Evolutionary conservation across 2,113 vertebrate genomes (phyloP), one percentile per base, ranked within the genome.

Genomic region (Nansenia antarctica): DNA sequence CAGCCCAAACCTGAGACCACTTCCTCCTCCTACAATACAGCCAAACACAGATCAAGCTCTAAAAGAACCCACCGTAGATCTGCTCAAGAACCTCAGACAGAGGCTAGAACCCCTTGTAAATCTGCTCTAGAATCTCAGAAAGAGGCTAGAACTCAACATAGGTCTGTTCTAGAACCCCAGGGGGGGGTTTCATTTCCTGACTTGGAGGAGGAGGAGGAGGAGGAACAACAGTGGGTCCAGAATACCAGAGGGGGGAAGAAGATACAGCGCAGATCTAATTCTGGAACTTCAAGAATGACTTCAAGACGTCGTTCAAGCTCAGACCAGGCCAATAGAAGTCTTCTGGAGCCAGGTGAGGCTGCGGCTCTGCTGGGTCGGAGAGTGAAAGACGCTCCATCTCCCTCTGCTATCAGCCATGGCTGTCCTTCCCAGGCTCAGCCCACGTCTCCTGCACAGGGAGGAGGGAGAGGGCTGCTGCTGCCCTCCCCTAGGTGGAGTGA

Each of bases 221-320:
- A n/a, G n/a, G n/a, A n/a, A n/a, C n/a, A n/a, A n/a, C n/a, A n/a
- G n/a, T n/a, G n/a, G 8, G 69, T 72, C 57, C 66, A 39, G 35
- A 35, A 47, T 67, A 68, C 84, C 67, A 89, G 77, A 73, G 73
- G 65, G 82, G 65, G 69, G 22, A 75, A 67, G 53, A 79, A 80
- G 74, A 89, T 82, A 85, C 80, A 84, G 79, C 77, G 69, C 62
- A 83, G 76, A 86, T 83, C 72, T 35, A 49, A 31, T 73, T 62
- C 68, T 83, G 70, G 73, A 82, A 72, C 66, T 34, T 24, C 55
- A 62, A 77, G 73, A 77, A 59, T 78, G 69, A 14, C 61, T 63
- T 1, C 55, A 18, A 7, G 78, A 42, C 76, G 76, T 73, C 79
- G 82, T 77, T 85, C 82, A 81, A 70, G 77, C 69, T 65, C 73